Conservation (phyloP, 1,140 invertebrate species). For the Ganaspis sp. region DNA sequence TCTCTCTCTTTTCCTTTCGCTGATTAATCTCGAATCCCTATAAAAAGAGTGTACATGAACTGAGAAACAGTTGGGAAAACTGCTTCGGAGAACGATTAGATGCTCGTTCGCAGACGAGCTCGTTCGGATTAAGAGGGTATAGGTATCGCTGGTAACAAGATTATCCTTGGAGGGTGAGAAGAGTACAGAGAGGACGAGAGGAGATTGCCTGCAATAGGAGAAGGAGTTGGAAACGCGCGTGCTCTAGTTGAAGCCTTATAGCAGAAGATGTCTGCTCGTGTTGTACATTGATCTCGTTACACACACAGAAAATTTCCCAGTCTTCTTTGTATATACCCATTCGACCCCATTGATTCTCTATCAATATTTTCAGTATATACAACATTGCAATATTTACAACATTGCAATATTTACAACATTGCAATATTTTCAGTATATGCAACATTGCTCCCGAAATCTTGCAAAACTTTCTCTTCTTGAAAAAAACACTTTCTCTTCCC, state of each 20-base stretch:
- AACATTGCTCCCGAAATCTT: neutral
- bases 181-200: constrained; percentile 47
- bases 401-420: neutral
- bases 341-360: neutral
- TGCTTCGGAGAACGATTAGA: constrained; percentile 65
- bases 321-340: constrained; percentile 37
- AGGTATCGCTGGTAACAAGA: constrained; percentile 69
- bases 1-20: neutral
- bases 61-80: constrained; percentile 26
- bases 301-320: constrained; percentile 54
- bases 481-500: too few species aligned
- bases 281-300: constrained; percentile 68
- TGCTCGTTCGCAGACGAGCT: constrained; percentile 63
- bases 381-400: neutral
- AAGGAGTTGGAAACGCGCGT: constrained; percentile 55
- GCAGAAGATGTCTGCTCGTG: constrained; percentile 55
- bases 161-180: constrained; percentile 58
- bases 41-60: constrained; percentile 34
- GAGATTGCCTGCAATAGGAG: constrained; percentile 31
- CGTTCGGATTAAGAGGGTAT: constrained; percentile 66
- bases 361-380: neutral
- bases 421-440: neutral
- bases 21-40: neutral
- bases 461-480: neutral
- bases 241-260: constrained; percentile 72